Evolutionary conservation across 2,797 vertebrate genomes (phyloP), one percentile per base, ranked within the genome.

Genomic region (Alauda arvensis): DNA sequence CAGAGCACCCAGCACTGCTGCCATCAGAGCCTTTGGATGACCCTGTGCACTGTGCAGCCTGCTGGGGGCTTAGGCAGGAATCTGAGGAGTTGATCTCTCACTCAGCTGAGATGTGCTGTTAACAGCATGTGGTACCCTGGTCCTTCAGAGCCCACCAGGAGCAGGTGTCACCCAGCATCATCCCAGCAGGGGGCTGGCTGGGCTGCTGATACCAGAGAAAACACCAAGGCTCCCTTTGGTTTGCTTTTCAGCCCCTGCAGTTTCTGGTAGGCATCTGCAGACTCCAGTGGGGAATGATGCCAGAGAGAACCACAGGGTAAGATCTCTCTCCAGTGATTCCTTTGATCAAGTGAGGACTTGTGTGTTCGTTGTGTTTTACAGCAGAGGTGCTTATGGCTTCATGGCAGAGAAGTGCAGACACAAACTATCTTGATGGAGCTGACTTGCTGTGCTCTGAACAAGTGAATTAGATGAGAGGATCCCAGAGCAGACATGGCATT

Each of bases 341-440:
- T 93, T 91, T 94, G 88, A 92, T 94, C 90, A 37, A 76, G 90
- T 18, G 59, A 60, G 66, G 72, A 62, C 88, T 65, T 83, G 91
- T 39, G 48, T 6, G 1, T 45, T 5, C 0, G 0, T 43, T 1
- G 2, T 19, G 31, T 72, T 74, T 57, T 56, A 6, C 31, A 14
- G 39, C 61, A 80, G 62, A 45, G 66, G 29, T 52, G 8, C 86
- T 61, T 28, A 4, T 24, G 51, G 76, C 40, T 29, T 12, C 3
- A 24, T 69, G 71, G 56, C 76, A 52, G 17, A 49, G 72, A 52
- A n/a, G 28, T 13, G 55, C 60, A 85, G 60, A 53, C 33, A 49
- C 74, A 33, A 33, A 2, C 28, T 18, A 1, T 67, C 78, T 53
- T 43, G 72, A 48, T 55, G 79, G 19, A 72, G 79, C 52, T 52